Conservation (phyloP, 1,140 invertebrate species). For the Anthonomus grandis region DNA sequence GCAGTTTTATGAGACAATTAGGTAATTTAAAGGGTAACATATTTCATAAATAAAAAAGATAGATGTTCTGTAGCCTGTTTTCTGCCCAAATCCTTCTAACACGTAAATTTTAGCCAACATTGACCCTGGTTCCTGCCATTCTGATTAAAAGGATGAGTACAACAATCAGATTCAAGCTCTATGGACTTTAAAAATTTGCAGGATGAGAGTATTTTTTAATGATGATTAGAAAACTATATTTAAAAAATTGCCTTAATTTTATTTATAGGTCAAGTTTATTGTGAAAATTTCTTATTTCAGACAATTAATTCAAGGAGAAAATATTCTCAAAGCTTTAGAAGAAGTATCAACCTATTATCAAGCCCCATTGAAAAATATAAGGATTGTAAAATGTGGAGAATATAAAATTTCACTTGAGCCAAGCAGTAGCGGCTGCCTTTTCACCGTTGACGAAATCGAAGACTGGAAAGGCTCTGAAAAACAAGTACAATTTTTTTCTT, state of each 20-base stretch:
- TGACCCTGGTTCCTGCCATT: too few relatives aligned
- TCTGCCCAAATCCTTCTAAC: too few relatives aligned
- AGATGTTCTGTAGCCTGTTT: too few relatives aligned
- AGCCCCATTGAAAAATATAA: slow-evolving; percentile 48
- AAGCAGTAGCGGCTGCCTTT: background rate
- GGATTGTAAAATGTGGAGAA: slow-evolving; percentile 48
- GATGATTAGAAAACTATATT: background rate
- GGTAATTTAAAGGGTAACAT: too few relatives aligned
- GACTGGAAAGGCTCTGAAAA: slow-evolving; percentile 4
- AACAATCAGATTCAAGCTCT: too few relatives aligned
- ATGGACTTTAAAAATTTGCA: too few relatives aligned
- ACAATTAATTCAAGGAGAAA: slow-evolving; percentile 54
- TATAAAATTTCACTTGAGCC: slow-evolving; percentile 9
- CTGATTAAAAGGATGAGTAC: too few relatives aligned
- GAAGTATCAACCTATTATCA: slow-evolving; percentile 52
- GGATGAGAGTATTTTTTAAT: too few relatives aligned
- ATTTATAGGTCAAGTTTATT: background rate
- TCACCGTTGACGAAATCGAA: slow-evolving; percentile 1
- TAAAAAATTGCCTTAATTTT: background rate
- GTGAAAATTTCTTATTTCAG: slow-evolving; percentile 22
- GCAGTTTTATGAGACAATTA: too few relatives aligned
- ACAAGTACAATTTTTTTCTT: too few relatives aligned
- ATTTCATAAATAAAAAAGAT: too few relatives aligned
- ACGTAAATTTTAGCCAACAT: too few relatives aligned
- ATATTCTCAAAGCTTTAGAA: slow-evolving; percentile 52